A percentile compares a stretch with the other conserved stretches of the same genome.
These are phyloP conservation scores for Pygathrix nemaeus DNA, from an alignment of 2,113 vertebrate genomes.

Conservation along the genomic window DNA sequence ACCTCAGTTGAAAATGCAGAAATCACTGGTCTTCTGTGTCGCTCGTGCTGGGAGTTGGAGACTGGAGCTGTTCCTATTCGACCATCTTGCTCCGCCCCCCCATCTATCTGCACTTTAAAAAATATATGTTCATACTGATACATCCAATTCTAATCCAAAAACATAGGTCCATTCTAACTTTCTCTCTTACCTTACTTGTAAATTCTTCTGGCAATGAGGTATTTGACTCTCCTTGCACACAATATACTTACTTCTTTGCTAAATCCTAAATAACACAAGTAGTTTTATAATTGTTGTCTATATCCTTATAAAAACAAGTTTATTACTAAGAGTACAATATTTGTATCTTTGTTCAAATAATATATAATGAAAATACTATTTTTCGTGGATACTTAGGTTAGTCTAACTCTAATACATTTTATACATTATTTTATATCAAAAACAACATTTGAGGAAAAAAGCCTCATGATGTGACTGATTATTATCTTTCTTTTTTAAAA, in stretches of 20 bases:
- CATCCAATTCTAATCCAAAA: neutral
- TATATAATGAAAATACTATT: neutral
- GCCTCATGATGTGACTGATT: neutral
- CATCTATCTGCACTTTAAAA: neutral
- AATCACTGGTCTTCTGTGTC: too few relatives aligned
- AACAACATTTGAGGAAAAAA: neutral
- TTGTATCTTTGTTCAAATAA: neutral
- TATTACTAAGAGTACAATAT: neutral
- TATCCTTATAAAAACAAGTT: neutral
- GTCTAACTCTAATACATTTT: neutral
- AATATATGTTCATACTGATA: neutral
- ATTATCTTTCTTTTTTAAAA: neutral
- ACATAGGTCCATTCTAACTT: neutral
- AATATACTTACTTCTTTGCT: neutral
- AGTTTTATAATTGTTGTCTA: neutral
- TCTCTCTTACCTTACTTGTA: neutral
- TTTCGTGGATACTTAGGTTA: neutral
- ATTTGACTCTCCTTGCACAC: neutral
- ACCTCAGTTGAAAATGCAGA: too few relatives aligned
- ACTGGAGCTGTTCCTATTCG: too few relatives aligned
- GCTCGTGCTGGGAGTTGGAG: too few relatives aligned
- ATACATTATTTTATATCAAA: neutral
- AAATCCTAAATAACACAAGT: neutral
- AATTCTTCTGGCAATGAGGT: neutral
- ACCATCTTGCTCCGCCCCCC: too few relatives aligned